Evolutionary conservation across 2,113 vertebrate species (phyloP).

Genomic region (Meleagris gallopavo): DNA sequence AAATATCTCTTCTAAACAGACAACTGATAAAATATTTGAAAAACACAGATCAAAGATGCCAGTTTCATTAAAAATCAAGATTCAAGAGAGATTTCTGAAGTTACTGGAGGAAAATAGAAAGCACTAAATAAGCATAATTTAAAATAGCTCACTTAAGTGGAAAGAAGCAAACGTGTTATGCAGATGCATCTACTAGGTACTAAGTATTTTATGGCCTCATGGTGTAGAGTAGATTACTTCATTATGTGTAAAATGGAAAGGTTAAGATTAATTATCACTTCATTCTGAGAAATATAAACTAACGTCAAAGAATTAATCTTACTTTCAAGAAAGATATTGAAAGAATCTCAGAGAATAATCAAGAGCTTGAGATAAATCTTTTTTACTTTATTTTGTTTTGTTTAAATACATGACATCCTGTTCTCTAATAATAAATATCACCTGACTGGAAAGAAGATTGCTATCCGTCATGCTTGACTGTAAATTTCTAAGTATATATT

Average conservation of each 20-base stretch:
- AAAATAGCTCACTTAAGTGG: not conserved
- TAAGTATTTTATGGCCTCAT: not conserved
- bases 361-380: not conserved
- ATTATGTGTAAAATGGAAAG: not conserved
- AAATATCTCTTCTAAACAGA: not conserved
- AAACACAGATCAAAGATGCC: not conserved
- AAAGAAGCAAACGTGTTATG: not conserved
- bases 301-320: not conserved
- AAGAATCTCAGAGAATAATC: not conserved
- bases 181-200: not conserved
- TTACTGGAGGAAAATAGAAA: accelerated
- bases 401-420: not conserved
- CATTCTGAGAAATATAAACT: not conserved
- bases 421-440: not conserved
- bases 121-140: not conserved
- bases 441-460: not conserved
- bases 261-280: not conserved
- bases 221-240: not conserved
- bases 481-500: not conserved
- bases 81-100: not conserved
- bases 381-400: not conserved
- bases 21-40: not conserved
- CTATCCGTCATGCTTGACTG: not conserved
- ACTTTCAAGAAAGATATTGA: not conserved
- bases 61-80: not conserved